Evolutionary conservation across 2,113 vertebrate species (phyloP), one percentile per base, ranked within the genome.

Genomic region (Budorcas taxicolor): DNA sequence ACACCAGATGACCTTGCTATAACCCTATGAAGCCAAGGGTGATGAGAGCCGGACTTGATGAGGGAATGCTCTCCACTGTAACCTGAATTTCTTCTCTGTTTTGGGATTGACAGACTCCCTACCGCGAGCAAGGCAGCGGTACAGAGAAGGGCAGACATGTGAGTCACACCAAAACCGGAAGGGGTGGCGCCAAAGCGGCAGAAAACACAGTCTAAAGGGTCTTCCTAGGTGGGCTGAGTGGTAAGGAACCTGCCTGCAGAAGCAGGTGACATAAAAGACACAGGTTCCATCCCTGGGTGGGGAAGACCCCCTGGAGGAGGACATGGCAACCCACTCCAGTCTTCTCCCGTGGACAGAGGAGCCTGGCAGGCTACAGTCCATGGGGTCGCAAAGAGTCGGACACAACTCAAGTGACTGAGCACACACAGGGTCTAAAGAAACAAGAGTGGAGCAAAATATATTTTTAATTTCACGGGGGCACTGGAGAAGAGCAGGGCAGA

Each of bases 61-160:
- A 96, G 33, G 53, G 71, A 96, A 93, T 45, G 86, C 71, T 97
- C 91, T 80, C 67, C 87, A 62, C 7, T 50, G 93, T 92, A 82
- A 88, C 27, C 29, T 33, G 76, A 92, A 31, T 92, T 90, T 40
- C 40, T 16, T 33, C n/a, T 83, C 55, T 78, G 5, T 84, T 83
- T 90, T 85, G 91, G 17, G 57, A 67, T 5, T 52, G 6, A 62
- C 17, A 33, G 47, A 14, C 25, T 57, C 52, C 17, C 36, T 52
- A 58, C 31, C 29, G 29, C 57, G 23, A 84, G 57, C 45, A 64
- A 52, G 33, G 29, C 36, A 58, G 57, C n/a, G n/a, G 13, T 55
- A 60, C n/a, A 12, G n/a, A 50, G 45, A 13, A 23, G 50, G 45
- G 67, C 36, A 87, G 53, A 25, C 8, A 7, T 19, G 11, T 9